Evolutionary conservation across 1,140 invertebrate species (phyloP).

Genomic region (Triops longicaudatus): DNA sequence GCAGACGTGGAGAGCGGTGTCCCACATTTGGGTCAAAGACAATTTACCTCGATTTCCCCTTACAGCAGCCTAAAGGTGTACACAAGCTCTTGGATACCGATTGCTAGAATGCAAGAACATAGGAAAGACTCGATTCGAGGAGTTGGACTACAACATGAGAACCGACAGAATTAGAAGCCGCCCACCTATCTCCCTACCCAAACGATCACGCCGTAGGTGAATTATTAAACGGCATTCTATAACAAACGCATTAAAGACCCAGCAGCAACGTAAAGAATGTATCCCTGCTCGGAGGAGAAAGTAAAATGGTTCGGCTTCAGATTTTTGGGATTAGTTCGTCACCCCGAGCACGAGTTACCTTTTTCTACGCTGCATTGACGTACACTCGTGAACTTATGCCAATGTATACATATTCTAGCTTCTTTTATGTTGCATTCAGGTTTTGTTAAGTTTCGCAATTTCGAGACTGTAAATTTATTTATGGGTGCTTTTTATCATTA

Average conservation of each 20-base stretch:
- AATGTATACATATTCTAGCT: not conserved
- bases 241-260: not conserved
- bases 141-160: not conserved
- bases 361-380: not conserved
- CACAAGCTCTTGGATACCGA: not conserved
- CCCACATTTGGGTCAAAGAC: slow-evolving; percentile 10
- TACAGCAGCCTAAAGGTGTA: slow-evolving; percentile 5
- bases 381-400: not conserved
- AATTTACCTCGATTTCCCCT: slow-evolving; percentile 3
- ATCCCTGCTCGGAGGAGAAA: not conserved
- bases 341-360: not conserved
- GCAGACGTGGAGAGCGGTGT: not conserved
- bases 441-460: too few species aligned
- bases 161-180: not conserved
- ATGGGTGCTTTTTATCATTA: too few species aligned
- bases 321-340: not conserved
- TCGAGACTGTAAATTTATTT: too few species aligned
- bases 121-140: not conserved
- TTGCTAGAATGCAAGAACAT: not conserved
- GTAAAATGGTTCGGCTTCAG: not conserved
- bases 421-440: not conserved
- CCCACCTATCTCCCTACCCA: not conserved
- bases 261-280: not conserved
- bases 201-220: not conserved
- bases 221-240: not conserved